A percentile compares a stretch with the other conserved stretches of the same genome.
Conservation (phyloP, 37 sponge, comb jelly and placozoan genomes). For the Cliona cf. orientalis region DNA sequence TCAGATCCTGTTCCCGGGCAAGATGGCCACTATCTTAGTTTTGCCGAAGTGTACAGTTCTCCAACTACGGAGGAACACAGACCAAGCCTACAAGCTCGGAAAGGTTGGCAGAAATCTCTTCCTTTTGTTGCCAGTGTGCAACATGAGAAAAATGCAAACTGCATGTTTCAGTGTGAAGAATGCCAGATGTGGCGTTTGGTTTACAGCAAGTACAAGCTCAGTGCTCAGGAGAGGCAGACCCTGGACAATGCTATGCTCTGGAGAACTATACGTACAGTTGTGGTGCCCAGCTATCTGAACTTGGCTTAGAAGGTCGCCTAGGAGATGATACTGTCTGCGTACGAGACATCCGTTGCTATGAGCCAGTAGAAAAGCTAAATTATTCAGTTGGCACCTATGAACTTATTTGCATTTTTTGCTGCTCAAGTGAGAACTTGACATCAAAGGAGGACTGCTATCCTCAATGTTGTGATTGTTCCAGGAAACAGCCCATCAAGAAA, state of each 20-base stretch:
- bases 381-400: not conserved
- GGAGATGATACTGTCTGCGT: too few relatives aligned
- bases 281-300: too few relatives aligned
- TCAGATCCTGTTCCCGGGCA: conserved; percentile 38
- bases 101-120: not conserved
- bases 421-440: not conserved
- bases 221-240: too few relatives aligned
- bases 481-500: not conserved
- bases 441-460: not conserved
- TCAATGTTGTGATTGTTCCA: not conserved
- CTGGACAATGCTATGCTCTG: too few relatives aligned
- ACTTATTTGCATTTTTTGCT: not conserved
- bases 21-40: conserved; percentile 28
- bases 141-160: conserved; percentile 17
- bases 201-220: conserved; percentile 22
- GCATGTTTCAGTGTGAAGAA: conserved; percentile 21
- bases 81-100: not conserved
- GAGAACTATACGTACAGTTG: too few relatives aligned
- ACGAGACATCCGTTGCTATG: not conserved
- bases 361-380: not conserved
- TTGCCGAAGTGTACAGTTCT: conserved; percentile 2
- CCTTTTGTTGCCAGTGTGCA: conserved; percentile 27
- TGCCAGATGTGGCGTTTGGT: conserved; percentile 16
- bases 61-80: conserved; percentile 20
- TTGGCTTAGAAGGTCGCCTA: too few relatives aligned